phyloP scores from a whole-genome alignment of 2,888 invertebrate genomes.

The Meloe dianella region DNA sequence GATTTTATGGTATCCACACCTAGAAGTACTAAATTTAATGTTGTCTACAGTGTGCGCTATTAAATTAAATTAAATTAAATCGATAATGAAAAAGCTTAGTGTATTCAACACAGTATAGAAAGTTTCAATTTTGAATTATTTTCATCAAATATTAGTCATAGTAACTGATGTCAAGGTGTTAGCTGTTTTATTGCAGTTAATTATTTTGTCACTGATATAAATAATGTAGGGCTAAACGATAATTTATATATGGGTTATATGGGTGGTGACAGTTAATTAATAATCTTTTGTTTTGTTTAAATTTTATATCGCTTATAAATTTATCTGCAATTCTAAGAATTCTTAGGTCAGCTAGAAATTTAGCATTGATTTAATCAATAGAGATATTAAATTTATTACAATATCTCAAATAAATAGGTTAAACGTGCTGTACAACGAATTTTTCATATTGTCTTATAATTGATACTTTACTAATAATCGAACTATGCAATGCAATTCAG shows the following conservation, averaged over 20 bases:
- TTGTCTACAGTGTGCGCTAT: background rate
- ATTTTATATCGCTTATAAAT: background rate
- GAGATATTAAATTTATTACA: constrained; percentile 27
- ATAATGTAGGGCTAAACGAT: background rate
- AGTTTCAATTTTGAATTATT: too few species aligned
- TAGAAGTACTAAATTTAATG: background rate
- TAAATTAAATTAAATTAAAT: constrained; percentile 6
- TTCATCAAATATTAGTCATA: background rate
- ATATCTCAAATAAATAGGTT: constrained; percentile 28
- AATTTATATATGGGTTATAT: background rate
- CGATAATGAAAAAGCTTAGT: background rate
- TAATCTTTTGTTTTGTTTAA: background rate
- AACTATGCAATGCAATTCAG: constrained; percentile 15
- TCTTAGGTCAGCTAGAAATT: background rate
- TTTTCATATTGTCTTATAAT: constrained; percentile 17
- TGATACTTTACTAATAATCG: constrained; percentile 22
- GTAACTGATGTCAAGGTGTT: constrained; percentile 10
- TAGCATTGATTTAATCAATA: background rate
- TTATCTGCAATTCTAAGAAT: background rate
- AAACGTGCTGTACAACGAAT: constrained; percentile 26
- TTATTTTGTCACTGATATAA: constrained; percentile 14
- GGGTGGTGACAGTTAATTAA: background rate
- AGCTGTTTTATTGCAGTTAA: background rate
- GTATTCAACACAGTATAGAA: too few species aligned
- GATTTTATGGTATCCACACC: constrained; percentile 3